Evolutionary conservation across 2,888 invertebrate species (phyloP).

Genomic region (Phanerotoma sp.): DNA sequence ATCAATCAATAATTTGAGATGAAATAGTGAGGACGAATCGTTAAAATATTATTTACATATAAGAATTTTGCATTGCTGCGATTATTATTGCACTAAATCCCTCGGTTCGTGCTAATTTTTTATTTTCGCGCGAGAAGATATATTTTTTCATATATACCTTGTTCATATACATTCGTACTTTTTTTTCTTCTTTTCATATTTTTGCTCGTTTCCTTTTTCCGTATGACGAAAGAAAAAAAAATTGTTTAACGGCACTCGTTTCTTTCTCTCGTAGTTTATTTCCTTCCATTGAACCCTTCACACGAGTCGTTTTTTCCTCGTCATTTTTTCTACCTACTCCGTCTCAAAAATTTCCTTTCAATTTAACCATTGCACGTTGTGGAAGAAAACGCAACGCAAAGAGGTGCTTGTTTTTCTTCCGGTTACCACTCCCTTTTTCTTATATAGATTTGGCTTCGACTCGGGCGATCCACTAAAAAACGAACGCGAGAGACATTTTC

Average conservation of each 20-base stretch:
- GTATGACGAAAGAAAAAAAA: neutral
- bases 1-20: constrained; percentile 5
- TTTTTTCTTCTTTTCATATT: neutral
- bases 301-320: neutral
- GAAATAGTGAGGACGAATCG: constrained; percentile 7
- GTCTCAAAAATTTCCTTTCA: constrained; percentile 22
- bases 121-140: neutral
- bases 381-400: constrained; percentile 8
- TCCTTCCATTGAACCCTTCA: constrained; percentile 9
- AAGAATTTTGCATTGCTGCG: constrained; percentile 20
- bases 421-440: constrained; percentile 17
- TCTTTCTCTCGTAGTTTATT: constrained; percentile 5
- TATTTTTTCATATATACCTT: constrained; percentile 4
- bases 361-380: constrained; percentile 21
- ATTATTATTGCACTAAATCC: constrained; percentile 4
- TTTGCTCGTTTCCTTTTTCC: constrained; percentile 6
- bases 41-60: constrained; percentile 12
- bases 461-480: too few relatives aligned
- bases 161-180: neutral
- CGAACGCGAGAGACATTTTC: too few relatives aligned
- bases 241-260: constrained; percentile 2
- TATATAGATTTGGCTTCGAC: neutral
- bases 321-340: constrained; percentile 13
- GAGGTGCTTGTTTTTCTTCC: constrained; percentile 26
- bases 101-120: neutral